Evolutionary conservation across 1,140 invertebrate genomes (phyloP).

Genomic region (Philopotamus ludificatus): DNA sequence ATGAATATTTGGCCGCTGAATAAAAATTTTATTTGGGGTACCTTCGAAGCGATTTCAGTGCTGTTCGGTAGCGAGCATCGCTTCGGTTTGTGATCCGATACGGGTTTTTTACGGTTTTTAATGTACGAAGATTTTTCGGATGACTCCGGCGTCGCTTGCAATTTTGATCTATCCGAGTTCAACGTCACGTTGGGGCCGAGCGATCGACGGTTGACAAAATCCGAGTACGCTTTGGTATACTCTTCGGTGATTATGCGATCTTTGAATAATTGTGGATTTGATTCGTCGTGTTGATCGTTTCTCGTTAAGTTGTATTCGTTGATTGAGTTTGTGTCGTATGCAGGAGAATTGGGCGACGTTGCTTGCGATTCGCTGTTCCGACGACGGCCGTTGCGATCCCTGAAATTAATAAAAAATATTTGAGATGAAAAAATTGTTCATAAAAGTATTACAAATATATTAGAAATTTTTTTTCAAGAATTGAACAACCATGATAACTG

Average conservation of each 20-base stretch:
- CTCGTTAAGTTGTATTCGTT: too few relatives aligned
- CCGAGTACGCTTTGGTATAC: conserved; percentile 52
- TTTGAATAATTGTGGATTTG: conserved; percentile 28
- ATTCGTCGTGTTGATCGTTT: background rate
- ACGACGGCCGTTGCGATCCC: conserved; percentile 27
- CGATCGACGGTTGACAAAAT: conserved; percentile 52
- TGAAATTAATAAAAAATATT: too few relatives aligned
- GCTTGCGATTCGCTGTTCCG: conserved; percentile 30
- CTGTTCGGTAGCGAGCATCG: conserved; percentile 28
- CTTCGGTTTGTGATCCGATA: conserved; percentile 36
- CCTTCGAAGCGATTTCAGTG: conserved; percentile 32
- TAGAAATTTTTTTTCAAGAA: too few relatives aligned
- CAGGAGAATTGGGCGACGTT: too few relatives aligned
- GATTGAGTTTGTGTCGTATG: too few relatives aligned
- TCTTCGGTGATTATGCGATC: conserved; percentile 53
- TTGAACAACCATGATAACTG: too few relatives aligned
- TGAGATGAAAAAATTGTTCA: too few relatives aligned
- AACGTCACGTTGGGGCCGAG: conserved; percentile 19
- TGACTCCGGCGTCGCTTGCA: background rate
- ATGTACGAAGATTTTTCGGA: background rate
- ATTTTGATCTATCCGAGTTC: background rate
- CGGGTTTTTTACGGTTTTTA: conserved; percentile 19
- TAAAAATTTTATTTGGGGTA: conserved; percentile 53
- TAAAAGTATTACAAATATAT: too few relatives aligned
- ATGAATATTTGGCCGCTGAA: conserved; percentile 55